A percentile compares a stretch with the other conserved stretches of the same genome.
Evolutionary conservation across 2,113 vertebrate species (phyloP).

Genomic region (Antechinus stuartii): DNA sequence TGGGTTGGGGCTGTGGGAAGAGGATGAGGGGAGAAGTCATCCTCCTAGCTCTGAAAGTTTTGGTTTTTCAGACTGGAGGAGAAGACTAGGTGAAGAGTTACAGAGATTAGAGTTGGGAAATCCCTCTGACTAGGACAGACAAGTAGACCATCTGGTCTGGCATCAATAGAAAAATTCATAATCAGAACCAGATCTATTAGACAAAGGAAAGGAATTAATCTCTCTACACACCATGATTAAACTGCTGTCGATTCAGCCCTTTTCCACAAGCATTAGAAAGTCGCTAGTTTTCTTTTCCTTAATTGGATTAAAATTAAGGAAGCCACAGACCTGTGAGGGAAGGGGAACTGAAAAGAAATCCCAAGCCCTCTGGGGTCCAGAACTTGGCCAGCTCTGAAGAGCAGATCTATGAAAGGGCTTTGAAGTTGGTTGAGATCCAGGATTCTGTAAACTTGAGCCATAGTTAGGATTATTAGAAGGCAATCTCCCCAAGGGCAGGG

Average conservation of each 20-base stretch:
- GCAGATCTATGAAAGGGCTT: not conserved
- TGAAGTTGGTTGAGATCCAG: not conserved
- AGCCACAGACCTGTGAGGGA: slow-evolving; percentile 56
- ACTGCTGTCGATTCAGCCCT: slow-evolving; percentile 69
- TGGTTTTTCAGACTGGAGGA: slow-evolving; percentile 25
- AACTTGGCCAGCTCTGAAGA: not conserved
- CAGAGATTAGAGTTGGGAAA: slow-evolving; percentile 41
- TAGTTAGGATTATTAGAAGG: not conserved
- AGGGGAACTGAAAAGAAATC: slow-evolving; percentile 47
- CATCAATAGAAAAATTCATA: slow-evolving; percentile 69
- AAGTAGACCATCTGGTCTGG: slow-evolving; percentile 56
- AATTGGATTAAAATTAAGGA: slow-evolving; percentile 77
- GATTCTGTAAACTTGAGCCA: not conserved
- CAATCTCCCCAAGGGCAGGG: not conserved
- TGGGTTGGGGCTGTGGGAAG: not conserved
- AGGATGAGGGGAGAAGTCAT: not conserved
- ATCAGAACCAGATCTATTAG: slow-evolving; percentile 47
- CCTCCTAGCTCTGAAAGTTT: not conserved
- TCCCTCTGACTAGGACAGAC: slow-evolving; percentile 65
- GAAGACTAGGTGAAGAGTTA: slow-evolving; percentile 24
- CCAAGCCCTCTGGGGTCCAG: not conserved
- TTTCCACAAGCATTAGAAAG: slow-evolving; percentile 64
- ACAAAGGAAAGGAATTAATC: slow-evolving; percentile 74
- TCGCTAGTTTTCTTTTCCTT: slow-evolving; percentile 74
- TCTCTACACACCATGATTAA: slow-evolving; percentile 73